Percentiles rank a stretch among this genome's conserved stretches.
Conservation (phyloP, 2,888 invertebrate species). For the Drosophila anceps region DNA sequence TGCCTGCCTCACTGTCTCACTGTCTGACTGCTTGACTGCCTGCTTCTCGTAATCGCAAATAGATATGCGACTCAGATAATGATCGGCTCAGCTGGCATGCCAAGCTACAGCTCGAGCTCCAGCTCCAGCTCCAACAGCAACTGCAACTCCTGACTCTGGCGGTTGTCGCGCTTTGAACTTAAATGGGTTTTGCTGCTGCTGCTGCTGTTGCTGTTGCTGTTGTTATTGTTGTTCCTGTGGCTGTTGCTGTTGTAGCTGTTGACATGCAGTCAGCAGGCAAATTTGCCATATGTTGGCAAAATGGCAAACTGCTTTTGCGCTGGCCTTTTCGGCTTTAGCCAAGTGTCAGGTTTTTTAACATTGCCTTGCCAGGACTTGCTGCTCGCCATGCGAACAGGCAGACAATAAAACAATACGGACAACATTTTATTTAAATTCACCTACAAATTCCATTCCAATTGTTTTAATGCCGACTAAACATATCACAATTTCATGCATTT, state of each 20-base stretch:
- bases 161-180: conserved; percentile 80
- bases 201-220: conserved; percentile 20
- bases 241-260: conserved; percentile 36
- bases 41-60: conserved; percentile 56
- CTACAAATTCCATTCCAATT: conserved; percentile 7
- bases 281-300: conserved; percentile 77
- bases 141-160: conserved; percentile 49
- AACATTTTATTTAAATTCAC: neutral
- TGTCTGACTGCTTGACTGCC: neutral
- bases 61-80: conserved; percentile 77
- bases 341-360: conserved; percentile 57
- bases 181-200: conserved; percentile 65
- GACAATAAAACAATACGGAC: conserved; percentile 38
- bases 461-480: neutral
- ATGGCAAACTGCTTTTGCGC: conserved; percentile 63
- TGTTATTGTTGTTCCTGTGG: conserved; percentile 31
- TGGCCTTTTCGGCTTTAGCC: conserved; percentile 37
- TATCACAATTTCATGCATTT: neutral
- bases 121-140: conserved; percentile 22
- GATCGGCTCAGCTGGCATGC: conserved; percentile 51
- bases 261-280: conserved; percentile 64
- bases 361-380: conserved; percentile 42
- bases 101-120: conserved; percentile 18
- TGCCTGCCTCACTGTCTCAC: neutral
- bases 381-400: conserved; percentile 19